Evolutionary conservation across 2,888 invertebrate genomes (phyloP), one percentile per base, ranked within the genome.

Genomic region (Scotopteryx bipunctaria): DNA sequence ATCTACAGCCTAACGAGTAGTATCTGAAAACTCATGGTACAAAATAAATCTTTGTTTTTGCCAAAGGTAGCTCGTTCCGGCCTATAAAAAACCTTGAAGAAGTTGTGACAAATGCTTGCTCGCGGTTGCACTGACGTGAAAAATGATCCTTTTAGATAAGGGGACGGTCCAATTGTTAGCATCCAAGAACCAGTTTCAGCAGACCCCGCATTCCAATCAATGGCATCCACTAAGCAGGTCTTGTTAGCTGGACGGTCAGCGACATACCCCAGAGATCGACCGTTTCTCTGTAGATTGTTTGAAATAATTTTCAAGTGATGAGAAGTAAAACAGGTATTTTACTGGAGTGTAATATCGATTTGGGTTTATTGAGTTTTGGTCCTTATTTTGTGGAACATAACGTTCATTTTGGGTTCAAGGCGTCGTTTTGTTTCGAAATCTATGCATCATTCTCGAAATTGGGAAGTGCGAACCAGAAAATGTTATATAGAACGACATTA

Each of bases 141-240:
- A 86, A 86, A 86, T 85, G 78, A 84, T 78, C 78, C 82, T 80
- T 78, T 83, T 79, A 84, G 83, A 85, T 86, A 85, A 86, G 78
- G 78, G 73, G 71, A 73, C 71, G 72, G 70, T 73, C 75, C 82
- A 79, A 86, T 85, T 86, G 86, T 85, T 81, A 80, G 76, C 79
- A 76, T 73, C 76, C 67, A 51, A 60, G 61, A 64, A 51, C 83
- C 78, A 76, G 44, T 48, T 57, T 62, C 31, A 15, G 50, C 57
- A 67, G 73, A 73, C 49, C 76, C 57, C 3, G 58, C 51, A 33
- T 14, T 29, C n/a, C 8, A 17, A 38, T 41, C 11, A 9, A 33
- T 4, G 14, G 9, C 3, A 29, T 11, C 13, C 2, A 27, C 2
- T 5, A 1, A 2, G 19, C 45, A 58, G 76, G 47, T 68, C 77